Evolutionary conservation across 2,797 vertebrate species (phyloP).

Genomic region (Rousettus madagascariensis): DNA sequence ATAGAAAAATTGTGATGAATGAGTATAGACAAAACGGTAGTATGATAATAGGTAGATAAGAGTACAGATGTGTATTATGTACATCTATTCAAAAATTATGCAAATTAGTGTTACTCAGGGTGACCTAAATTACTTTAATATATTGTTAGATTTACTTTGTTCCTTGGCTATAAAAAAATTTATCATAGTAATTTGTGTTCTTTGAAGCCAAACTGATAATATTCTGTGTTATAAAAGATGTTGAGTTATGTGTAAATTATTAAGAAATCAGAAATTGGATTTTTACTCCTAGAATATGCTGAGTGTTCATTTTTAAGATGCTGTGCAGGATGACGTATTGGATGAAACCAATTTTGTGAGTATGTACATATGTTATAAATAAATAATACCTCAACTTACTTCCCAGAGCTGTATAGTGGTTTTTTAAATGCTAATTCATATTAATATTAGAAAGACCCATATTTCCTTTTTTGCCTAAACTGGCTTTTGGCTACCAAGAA

Average conservation of each 20-base stretch:
- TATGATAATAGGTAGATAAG: background rate
- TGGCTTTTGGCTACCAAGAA: background rate
- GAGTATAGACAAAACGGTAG: background rate
- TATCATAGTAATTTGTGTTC: slow-evolving; percentile 30
- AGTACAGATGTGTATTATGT: background rate
- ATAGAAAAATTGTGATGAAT: background rate
- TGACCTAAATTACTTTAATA: slow-evolving; percentile 47
- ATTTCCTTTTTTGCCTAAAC: background rate
- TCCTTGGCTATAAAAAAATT: slow-evolving; percentile 48
- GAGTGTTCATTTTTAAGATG: slow-evolving; percentile 51
- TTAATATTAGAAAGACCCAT: background rate
- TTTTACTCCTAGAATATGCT: slow-evolving; percentile 39
- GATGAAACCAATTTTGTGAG: slow-evolving; percentile 63
- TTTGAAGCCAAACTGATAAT: slow-evolving; percentile 52
- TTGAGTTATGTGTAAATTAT: slow-evolving; percentile 55
- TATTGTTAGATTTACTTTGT: slow-evolving; percentile 17
- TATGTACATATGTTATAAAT: slow-evolving; percentile 75
- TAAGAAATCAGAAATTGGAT: background rate
- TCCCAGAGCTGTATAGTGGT: background rate
- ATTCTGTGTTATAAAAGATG: slow-evolving; percentile 36
- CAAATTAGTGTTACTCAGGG: slow-evolving; percentile 69
- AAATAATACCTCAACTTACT: slow-evolving; percentile 65
- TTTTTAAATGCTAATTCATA: slow-evolving; percentile 24
- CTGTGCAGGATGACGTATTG: slow-evolving; percentile 43
- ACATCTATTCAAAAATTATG: slow-evolving; percentile 46